A percentile compares a stretch with the other conserved stretches of the same genome.
Evolutionary conservation across 2,888 invertebrate genomes (phyloP).

Genomic region (Sinodicranocentrus sp.): DNA sequence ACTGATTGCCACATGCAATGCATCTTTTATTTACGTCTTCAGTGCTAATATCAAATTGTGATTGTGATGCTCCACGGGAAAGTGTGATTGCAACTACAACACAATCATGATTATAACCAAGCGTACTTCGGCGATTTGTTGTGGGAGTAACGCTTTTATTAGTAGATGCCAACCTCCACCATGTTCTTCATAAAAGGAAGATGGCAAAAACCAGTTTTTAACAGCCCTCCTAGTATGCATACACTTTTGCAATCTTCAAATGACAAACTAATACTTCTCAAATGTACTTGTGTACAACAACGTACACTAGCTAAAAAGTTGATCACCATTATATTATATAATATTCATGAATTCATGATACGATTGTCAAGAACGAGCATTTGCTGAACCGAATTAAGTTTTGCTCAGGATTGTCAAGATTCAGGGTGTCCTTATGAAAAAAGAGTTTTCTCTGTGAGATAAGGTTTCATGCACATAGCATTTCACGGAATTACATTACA

Average conservation of each 20-base stretch:
- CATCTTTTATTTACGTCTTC: not conserved
- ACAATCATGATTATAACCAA: not conserved
- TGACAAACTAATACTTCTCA: constrained; percentile 5
- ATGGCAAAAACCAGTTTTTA: constrained; percentile 56
- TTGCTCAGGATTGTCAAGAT: not conserved
- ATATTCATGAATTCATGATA: not conserved
- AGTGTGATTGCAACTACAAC: not conserved
- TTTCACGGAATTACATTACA: too few species aligned
- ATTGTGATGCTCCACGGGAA: not conserved
- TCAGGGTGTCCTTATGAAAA: not conserved
- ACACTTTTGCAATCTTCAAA: not conserved
- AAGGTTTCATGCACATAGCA: too few species aligned
- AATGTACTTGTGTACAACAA: not conserved
- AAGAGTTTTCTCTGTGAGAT: not conserved
- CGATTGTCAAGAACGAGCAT: not conserved
- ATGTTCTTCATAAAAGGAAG: constrained; percentile 38
- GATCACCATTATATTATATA: too few species aligned
- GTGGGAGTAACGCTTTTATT: constrained; percentile 54
- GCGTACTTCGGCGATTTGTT: constrained; percentile 43
- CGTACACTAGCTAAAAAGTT: too few species aligned
- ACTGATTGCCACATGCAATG: too few species aligned
- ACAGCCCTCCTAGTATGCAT: not conserved
- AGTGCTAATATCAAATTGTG: not conserved
- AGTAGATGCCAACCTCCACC: constrained; percentile 25
- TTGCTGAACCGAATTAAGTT: not conserved